phyloP scores from a whole-genome alignment of 2,797 vertebrate genomes.

The Gastrophryne carolinensis region DNA sequence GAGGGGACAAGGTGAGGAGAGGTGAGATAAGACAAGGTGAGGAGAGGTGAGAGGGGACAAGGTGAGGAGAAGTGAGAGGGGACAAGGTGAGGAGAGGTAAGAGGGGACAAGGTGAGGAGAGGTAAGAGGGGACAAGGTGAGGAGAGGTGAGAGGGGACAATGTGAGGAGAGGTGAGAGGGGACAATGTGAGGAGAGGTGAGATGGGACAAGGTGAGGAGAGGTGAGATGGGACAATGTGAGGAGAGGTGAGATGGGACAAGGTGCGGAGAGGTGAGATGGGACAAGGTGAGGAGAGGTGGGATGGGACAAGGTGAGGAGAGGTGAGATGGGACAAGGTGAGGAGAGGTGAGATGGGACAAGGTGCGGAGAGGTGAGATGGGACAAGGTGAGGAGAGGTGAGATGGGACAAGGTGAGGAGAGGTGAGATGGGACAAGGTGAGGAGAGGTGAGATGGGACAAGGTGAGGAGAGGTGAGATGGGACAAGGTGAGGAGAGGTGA shows the following conservation, averaged over 20 bases:
- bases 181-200: no score
- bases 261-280: background rate
- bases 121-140: no score
- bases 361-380: background rate
- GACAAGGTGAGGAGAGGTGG: constrained; percentile 7
- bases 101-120: no score
- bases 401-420: background rate
- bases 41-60: no score
- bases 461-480: background rate
- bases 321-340: background rate
- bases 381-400: constrained; percentile 6
- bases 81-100: no score
- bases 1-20: no score
- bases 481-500: background rate
- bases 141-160: no score
- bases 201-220: background rate
- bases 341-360: background rate
- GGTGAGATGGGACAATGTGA: constrained; percentile 11
- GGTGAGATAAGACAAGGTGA: background rate
- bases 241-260: no score
- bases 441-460: background rate
- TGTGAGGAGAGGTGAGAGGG: no score
- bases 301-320: background rate
- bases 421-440: background rate
- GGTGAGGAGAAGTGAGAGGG: no score